phyloP scores from a whole-genome alignment of 2,113 vertebrate species.

The Platycercus adscitus region DNA sequence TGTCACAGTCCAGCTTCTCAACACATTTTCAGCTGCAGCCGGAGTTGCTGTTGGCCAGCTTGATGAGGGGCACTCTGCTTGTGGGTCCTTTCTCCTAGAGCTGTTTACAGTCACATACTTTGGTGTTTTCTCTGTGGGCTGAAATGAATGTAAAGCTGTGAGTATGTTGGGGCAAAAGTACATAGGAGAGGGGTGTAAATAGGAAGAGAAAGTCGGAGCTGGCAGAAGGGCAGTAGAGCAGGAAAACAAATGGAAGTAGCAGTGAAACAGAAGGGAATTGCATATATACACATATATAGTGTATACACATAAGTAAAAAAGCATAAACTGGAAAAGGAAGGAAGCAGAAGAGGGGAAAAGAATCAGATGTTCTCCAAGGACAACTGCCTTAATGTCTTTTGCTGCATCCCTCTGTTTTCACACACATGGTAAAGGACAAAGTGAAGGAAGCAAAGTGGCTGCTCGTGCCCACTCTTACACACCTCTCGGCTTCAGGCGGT shows the following conservation, averaged over 20 bases:
- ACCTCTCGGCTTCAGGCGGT: conserved; percentile 24
- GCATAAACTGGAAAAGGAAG: neutral
- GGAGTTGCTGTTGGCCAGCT: neutral
- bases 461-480: neutral
- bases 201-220: fast-evolving
- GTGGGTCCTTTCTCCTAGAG: neutral
- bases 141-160: neutral
- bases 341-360: neutral
- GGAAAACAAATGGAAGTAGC: neutral
- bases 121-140: neutral
- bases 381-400: neutral
- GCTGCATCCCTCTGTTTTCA: neutral
- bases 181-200: neutral
- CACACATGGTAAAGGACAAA: neutral
- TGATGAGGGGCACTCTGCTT: neutral
- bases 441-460: neutral
- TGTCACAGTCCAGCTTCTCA: conserved; percentile 32
- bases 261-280: neutral
- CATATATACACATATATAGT: too few species aligned
- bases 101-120: neutral
- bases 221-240: neutral
- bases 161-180: neutral
- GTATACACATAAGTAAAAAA: neutral
- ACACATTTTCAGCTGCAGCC: neutral
- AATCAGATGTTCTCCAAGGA: neutral